Conservation (phyloP, 2,113 vertebrate species). For the Apteryx mantelli region DNA sequence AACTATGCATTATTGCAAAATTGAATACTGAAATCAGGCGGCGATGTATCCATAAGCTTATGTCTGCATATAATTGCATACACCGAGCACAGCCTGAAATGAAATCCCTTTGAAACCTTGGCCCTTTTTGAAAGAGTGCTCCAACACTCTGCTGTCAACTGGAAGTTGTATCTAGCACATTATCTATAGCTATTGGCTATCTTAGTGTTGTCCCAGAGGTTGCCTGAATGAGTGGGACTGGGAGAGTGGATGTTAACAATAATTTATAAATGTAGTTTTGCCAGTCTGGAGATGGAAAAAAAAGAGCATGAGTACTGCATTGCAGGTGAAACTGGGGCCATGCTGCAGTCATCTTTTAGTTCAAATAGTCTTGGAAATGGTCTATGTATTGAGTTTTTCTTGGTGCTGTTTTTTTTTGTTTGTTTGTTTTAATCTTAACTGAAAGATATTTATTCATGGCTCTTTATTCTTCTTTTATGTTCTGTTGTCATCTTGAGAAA, state of each 20-base stretch:
- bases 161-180: not conserved
- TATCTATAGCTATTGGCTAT: not conserved
- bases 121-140: not conserved
- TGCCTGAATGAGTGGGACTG: not conserved
- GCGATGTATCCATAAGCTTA: accelerated
- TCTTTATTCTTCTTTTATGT: not conserved
- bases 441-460: not conserved
- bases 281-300: not conserved
- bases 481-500: not conserved
- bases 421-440: not conserved
- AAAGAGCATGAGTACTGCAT: not conserved
- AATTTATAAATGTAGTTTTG: not conserved
- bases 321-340: not conserved
- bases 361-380: not conserved
- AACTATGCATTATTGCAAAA: not conserved
- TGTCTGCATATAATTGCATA: not conserved
- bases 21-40: not conserved
- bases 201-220: not conserved
- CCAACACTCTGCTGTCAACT: not conserved
- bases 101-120: not conserved
- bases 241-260: not conserved
- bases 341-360: not conserved
- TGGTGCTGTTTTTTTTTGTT: not conserved
- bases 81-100: not conserved
- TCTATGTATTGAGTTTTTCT: accelerated